Evolutionary conservation across 2,888 invertebrate species (phyloP), one percentile per base, ranked within the genome.

Genomic region (Tenthredo distinguenda): DNA sequence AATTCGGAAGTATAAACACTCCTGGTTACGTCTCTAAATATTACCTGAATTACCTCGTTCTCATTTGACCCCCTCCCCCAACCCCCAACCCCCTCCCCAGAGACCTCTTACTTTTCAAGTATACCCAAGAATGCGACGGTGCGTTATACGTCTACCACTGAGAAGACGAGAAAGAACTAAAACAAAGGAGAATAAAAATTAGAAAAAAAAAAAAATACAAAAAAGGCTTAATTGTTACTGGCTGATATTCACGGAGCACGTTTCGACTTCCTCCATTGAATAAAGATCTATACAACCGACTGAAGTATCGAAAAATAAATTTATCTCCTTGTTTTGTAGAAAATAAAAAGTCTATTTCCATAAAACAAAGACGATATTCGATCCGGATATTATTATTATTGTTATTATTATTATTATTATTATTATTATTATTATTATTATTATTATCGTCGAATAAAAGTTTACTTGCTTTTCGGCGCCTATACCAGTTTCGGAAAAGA

Each of bases 21-120:
- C 40, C 40, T 18, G 40, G 40, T 72, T 34, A 47, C 74, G 43
- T 74, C 21, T 43, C 26, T 74, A 12, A 40, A 74, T 43, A 74
- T 43, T 43, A 74, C 74, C 43, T 43, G 12, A 74, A 74, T 74
- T 74, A 74, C 74, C 72, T 72, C 74, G 74, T 74, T 40, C 26
- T 74, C 74, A 74, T 74, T 74, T 74, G 74, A 74, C 74, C 74
- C 74, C 9, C n/a, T 6, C 12, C 43, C 72, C 26, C 26, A 26
- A 0, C 26, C 26, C 26, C 26, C 26, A 0, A 26, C 26, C 26
- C 26, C 26, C 26, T 26, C 26, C 9, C 21, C 21, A n/a, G 40
- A 40, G 21, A 40, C 74, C 74, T 74, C 40, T 74, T 74, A 74
- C 74, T 43, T 43, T 26, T 74, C 43, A 40, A 74, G 74, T 68